These are phyloP conservation scores for Phrynocephalus versicolor DNA, from an alignment of 2,113 vertebrate genomes.

Conservation along the genomic window DNA sequence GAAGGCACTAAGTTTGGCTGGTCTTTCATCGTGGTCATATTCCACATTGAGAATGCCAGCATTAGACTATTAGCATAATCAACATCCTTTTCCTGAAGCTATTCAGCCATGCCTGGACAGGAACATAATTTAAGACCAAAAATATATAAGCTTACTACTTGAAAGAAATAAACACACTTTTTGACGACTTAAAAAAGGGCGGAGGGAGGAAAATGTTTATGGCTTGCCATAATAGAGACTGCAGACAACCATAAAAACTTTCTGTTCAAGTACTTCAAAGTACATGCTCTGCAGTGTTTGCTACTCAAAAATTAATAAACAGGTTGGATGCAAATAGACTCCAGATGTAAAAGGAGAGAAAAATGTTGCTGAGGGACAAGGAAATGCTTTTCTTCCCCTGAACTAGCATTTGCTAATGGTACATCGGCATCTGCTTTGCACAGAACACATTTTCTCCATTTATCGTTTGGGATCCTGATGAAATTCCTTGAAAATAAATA, in stretches of 20 bases:
- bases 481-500: slow-evolving; percentile 37
- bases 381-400: slow-evolving; percentile 43
- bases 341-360: slow-evolving; percentile 42
- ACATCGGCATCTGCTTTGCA: slow-evolving; percentile 34
- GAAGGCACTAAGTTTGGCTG: neutral
- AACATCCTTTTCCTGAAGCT: neutral
- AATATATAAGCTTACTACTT: neutral
- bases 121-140: neutral
- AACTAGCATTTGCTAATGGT: slow-evolving; percentile 54
- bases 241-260: slow-evolving; percentile 6
- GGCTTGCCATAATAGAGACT: slow-evolving; percentile 21
- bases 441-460: slow-evolving; percentile 51
- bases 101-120: neutral
- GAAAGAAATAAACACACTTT: slow-evolving; percentile 25
- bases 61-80: neutral
- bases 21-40: neutral
- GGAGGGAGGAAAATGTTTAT: slow-evolving; percentile 44
- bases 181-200: neutral
- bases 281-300: slow-evolving; percentile 43
- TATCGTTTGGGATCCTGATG: slow-evolving; percentile 40
- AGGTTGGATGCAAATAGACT: slow-evolving; percentile 47
- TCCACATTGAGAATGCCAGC: neutral
- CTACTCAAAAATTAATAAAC: slow-evolving; percentile 59
- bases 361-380: slow-evolving; percentile 52
- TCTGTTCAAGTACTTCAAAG: slow-evolving; percentile 30